Conservation (phyloP, 2,113 vertebrate species). For the Pluvialis apricaria region DNA sequence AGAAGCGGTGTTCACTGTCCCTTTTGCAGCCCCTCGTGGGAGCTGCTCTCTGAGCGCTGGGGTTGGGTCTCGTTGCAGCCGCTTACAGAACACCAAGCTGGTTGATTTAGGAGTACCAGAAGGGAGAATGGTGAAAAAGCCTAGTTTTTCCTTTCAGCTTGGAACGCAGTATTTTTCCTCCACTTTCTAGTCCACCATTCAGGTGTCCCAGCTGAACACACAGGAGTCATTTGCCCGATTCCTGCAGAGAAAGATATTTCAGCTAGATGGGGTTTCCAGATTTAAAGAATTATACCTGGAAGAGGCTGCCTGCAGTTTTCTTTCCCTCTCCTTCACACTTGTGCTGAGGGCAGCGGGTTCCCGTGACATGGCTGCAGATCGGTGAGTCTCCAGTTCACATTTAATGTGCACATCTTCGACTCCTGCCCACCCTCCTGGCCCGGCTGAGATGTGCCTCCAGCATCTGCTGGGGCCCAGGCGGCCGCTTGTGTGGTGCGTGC, state of each 20-base stretch:
- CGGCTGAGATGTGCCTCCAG: neutral
- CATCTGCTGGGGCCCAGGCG: neutral
- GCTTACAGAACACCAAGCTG: neutral
- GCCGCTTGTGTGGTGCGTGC: accelerated
- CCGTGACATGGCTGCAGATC: accelerated
- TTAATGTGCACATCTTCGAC: accelerated
- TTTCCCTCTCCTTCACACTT: neutral
- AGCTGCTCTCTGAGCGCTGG: neutral
- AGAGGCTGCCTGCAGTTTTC: constrained; percentile 6
- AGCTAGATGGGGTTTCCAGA: constrained; percentile 6
- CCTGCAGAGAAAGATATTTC: constrained; percentile 37
- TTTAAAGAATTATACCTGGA: constrained; percentile 12
- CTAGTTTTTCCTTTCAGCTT: neutral
- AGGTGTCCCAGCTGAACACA: neutral
- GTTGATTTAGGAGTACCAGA: neutral
- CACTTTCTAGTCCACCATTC: neutral
- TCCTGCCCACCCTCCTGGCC: neutral
- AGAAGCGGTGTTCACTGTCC: neutral
- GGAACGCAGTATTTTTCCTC: neutral
- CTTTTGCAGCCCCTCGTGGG: neutral
- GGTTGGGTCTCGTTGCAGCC: accelerated
- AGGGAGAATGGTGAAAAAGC: neutral
- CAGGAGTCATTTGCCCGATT: neutral
- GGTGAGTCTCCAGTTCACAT: neutral
- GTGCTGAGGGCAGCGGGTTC: constrained; percentile 17